These are phyloP conservation scores for Synanthedon tipuliformis DNA, from an alignment of 2,888 invertebrate genomes.

Conservation along the genomic window DNA sequence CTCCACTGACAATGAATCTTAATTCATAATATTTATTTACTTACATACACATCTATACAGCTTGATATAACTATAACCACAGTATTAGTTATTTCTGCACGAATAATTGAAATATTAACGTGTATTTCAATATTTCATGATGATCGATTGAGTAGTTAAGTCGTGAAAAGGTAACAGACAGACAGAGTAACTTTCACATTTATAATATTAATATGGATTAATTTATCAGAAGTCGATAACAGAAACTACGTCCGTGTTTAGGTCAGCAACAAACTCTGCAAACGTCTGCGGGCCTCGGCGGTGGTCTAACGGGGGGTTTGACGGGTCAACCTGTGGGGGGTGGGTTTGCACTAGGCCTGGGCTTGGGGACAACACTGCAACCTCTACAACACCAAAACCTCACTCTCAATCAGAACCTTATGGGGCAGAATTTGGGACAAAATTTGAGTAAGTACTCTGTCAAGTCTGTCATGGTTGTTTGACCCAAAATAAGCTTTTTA, in stretches of 20 bases:
- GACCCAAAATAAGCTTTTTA: neutral
- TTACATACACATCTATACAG: no score
- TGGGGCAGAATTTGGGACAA: slow-evolving; percentile 48
- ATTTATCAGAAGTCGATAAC: no score
- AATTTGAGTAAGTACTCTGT: slow-evolving; percentile 32
- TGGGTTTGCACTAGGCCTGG: slow-evolving; percentile 8
- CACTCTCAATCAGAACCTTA: slow-evolving; percentile 46
- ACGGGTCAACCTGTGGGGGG: slow-evolving; percentile 7
- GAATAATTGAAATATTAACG: no score
- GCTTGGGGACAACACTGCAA: slow-evolving; percentile 30
- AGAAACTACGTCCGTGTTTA: slow-evolving; percentile 10
- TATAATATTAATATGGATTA: no score
- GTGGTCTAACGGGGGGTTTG: slow-evolving; percentile 28
- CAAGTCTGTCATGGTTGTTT: neutral
- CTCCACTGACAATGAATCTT: no score
- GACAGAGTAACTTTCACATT: no score
- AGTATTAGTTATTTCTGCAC: no score
- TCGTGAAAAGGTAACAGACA: no score
- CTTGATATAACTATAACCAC: no score
- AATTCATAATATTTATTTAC: no score
- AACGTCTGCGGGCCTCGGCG: slow-evolving; percentile 31
- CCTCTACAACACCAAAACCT: slow-evolving; percentile 31
- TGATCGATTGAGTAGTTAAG: no score
- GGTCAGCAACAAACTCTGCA: slow-evolving; percentile 52
- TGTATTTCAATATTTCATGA: no score